Base-by-base conservation (phyloP, 2,888 invertebrate genomes). In the Cephonodes hylas region DNA sequence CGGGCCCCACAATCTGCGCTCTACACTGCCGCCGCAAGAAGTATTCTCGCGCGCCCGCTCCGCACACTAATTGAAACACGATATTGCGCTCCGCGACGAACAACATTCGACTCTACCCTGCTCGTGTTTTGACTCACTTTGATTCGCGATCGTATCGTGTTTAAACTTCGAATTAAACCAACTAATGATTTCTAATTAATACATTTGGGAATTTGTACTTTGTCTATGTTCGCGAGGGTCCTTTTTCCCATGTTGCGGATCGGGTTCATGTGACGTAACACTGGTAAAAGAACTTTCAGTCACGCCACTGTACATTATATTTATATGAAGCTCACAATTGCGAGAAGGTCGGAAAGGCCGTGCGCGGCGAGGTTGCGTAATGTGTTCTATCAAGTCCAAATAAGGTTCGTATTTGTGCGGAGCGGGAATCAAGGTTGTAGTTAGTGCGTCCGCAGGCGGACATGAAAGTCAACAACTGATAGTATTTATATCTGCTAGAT, bases 401-500 rank as follows among this genome's bases (percentile, higher is more conserved):
- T 79, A 79, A 71, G 67, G 79, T 75, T 72, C 65, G 58, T 66
- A 73, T 76, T 79, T 64, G 69, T 62, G 68, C 60, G 63, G 66
- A 59, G 20, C 38, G 8, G n/a, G 13, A 31, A 42, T 42, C 63
- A 64, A 69, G 65, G 63, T 68, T 71, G 67, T 64, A 64, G 70
- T 67, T 61, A 63, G 58, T 13, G 38, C 71, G 60, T 61, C 62
- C 69, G 69, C 71, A 74, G 71, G 73, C 73, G 66, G 69, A 73
- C 76, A 75, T 79, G 71, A 77, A 74, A 81, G 81, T 82, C 80
- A 31, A 31, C 31, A 25, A 25, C 75, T 80, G 80, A 81, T 84
- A 89, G 88, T 88, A 89, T 88, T 88, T 86, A 86, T 87, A 85
- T 83, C 86, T 80, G 76, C 72, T 83, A 78, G 83, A 82, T 83